Evolutionary conservation across 2,797 vertebrate genomes (phyloP).

Genomic region (Sylvia borin): DNA sequence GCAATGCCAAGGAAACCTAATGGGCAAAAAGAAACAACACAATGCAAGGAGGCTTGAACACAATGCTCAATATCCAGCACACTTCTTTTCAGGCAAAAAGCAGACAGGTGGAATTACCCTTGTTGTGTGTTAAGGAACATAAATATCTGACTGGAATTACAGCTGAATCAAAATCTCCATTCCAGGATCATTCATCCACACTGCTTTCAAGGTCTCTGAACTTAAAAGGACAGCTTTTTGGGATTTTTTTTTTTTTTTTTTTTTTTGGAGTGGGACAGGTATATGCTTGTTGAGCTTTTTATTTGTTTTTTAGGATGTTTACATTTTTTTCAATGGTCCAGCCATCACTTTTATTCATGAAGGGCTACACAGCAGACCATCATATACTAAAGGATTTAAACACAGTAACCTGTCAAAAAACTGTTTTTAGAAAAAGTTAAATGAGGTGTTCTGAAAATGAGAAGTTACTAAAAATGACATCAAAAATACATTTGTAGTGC

Average conservation of each 20-base stretch:
- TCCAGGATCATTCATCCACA: neutral
- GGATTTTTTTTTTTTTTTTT: neutral
- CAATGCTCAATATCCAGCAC: neutral
- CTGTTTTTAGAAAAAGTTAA: neutral
- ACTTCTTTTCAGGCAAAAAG: neutral
- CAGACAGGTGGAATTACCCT: neutral
- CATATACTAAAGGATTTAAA: neutral
- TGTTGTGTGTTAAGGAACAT: neutral
- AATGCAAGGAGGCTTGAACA: neutral
- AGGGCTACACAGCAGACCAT: neutral
- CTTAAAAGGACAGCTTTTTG: neutral
- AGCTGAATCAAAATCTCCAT: neutral
- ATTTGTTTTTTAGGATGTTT: neutral
- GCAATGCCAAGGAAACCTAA: slow-evolving; percentile 86
- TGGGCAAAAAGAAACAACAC: neutral
- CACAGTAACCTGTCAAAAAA: neutral
- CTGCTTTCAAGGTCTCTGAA: neutral
- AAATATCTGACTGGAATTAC: neutral
- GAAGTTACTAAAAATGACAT: neutral
- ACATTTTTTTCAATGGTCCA: neutral
- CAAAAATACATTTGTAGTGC: neutral
- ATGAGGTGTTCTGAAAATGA: neutral
- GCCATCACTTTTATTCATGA: neutral
- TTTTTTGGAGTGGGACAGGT: neutral
- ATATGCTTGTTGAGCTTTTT: neutral